These are phyloP conservation scores for Papilio machaon DNA, from an alignment of 1,140 invertebrate genomes.

Conservation along the genomic window DNA sequence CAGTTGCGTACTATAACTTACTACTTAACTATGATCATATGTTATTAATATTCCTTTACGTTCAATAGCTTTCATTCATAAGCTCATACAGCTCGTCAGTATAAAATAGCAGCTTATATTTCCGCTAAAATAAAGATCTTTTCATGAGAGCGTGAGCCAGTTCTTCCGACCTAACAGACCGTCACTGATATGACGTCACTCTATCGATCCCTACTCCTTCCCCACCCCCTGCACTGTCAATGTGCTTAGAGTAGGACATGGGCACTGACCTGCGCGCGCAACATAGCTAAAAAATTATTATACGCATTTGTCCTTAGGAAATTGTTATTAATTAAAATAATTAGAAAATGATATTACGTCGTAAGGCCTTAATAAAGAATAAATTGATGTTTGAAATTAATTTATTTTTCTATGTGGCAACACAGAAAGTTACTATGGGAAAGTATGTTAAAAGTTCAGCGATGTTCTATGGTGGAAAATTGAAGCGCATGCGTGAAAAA, in stretches of 20 bases:
- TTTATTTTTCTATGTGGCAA: slow-evolving; percentile 51
- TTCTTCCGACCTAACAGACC: slow-evolving; percentile 47
- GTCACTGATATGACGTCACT: slow-evolving; percentile 77
- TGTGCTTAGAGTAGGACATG: slow-evolving; percentile 50
- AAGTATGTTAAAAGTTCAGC: slow-evolving; percentile 56
- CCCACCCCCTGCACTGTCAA: slow-evolving; percentile 52
- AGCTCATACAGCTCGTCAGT: background rate
- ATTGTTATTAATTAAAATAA: background rate
- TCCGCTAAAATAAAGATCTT: slow-evolving; percentile 2
- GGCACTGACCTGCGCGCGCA: slow-evolving; percentile 47
- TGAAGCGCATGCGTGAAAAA: slow-evolving; percentile 74
- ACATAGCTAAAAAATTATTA: background rate
- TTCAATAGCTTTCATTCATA: background rate
- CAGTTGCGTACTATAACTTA: no score
- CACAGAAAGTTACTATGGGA: slow-evolving; percentile 47
- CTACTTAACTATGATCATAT: no score
- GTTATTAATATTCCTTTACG: no score
- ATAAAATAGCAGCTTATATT: slow-evolving; percentile 3
- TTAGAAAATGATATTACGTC: background rate
- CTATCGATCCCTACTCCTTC: slow-evolving; percentile 61
- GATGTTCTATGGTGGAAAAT: slow-evolving; percentile 64
- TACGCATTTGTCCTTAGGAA: background rate
- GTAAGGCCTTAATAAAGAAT: background rate
- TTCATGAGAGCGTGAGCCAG: slow-evolving; percentile 49
- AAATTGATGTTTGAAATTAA: slow-evolving; percentile 8